phyloP scores from a whole-genome alignment of 1,140 invertebrate genomes.

The Drosophila orena region DNA sequence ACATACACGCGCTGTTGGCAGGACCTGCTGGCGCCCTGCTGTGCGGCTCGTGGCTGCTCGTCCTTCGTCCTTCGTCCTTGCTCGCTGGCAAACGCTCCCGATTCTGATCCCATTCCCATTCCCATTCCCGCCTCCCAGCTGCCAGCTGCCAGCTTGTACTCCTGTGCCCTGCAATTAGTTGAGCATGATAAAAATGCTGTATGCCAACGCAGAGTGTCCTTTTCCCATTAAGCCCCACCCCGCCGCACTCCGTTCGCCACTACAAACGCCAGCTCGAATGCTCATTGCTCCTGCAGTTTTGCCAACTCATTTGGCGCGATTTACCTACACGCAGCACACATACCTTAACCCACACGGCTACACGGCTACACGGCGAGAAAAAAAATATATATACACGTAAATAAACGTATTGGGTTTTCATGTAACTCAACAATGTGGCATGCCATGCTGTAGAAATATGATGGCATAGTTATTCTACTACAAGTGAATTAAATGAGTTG shows the following conservation, averaged over 20 bases:
- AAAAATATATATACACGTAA: too few species aligned
- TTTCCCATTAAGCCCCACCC: slow-evolving; percentile 1
- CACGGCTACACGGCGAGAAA: slow-evolving; percentile 10
- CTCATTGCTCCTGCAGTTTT: slow-evolving; percentile 50
- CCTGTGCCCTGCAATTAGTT: slow-evolving; percentile 68
- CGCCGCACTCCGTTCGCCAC: not conserved
- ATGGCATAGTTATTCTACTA: too few species aligned
- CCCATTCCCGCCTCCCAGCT: slow-evolving; percentile 7
- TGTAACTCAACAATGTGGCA: not conserved
- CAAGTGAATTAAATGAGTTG: too few species aligned
- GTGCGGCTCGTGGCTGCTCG: slow-evolving; percentile 27
- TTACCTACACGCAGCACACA: slow-evolving; percentile 50
- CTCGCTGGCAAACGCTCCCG: not conserved
- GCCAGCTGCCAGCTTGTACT: slow-evolving; percentile 5
- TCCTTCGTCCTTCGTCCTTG: slow-evolving; percentile 12
- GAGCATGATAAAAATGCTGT: slow-evolving; percentile 72
- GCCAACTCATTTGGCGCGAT: slow-evolving; percentile 68
- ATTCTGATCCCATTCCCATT: slow-evolving; percentile 21
- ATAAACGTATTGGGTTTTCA: not conserved
- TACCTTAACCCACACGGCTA: slow-evolving; percentile 11
- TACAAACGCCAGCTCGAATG: slow-evolving; percentile 18
- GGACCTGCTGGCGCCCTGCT: slow-evolving; percentile 57
- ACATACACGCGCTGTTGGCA: slow-evolving; percentile 10
- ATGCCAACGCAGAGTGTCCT: slow-evolving; percentile 13
- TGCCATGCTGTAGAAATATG: too few species aligned